Evolutionary conservation across 2,888 invertebrate genomes (phyloP).

Genomic region (Suillia variegata): DNA sequence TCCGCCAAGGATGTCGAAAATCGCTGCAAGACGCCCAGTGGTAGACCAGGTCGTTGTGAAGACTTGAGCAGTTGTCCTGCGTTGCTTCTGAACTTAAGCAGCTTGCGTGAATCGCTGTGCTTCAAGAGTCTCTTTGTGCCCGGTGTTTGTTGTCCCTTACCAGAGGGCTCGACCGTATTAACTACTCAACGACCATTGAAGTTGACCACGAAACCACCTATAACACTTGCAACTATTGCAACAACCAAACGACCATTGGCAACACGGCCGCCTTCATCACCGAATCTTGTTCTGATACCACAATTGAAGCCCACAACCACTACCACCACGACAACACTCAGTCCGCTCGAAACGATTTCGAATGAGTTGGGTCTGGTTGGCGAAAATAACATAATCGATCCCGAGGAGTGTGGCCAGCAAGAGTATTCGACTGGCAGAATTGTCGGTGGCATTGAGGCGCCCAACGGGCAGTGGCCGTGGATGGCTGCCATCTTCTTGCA

Average conservation of each 20-base stretch:
- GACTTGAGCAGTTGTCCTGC: constrained; percentile 89
- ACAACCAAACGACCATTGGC: constrained; percentile 50
- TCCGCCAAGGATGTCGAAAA: constrained; percentile 66
- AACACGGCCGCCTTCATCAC: constrained; percentile 45
- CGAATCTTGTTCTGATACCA: constrained; percentile 51
- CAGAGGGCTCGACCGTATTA: constrained; percentile 47
- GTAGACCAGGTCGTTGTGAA: constrained; percentile 79
- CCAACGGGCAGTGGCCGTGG: constrained; percentile 93
- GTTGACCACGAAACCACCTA: constrained; percentile 48
- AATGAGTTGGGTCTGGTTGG: constrained; percentile 44
- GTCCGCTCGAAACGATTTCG: constrained; percentile 39
- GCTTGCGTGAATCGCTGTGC: constrained; percentile 83
- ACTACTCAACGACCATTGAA: constrained; percentile 55
- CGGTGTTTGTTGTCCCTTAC: constrained; percentile 84
- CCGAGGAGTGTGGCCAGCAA: constrained; percentile 77
- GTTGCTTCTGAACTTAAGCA: constrained; percentile 78
- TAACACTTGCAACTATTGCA: constrained; percentile 45
- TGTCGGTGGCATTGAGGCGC: constrained; percentile 86
- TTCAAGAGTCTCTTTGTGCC: constrained; percentile 91
- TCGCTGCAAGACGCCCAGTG: constrained; percentile 81
- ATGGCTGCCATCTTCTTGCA: constrained; percentile 93
- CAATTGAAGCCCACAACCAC: constrained; percentile 62
- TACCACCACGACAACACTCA: constrained; percentile 63
- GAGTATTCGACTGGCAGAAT: constrained; percentile 85
- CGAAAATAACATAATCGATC: constrained; percentile 53